Evolutionary conservation across 2,113 vertebrate genomes (phyloP), one percentile per base, ranked within the genome.

Genomic region (Odocoileus virginianus): DNA sequence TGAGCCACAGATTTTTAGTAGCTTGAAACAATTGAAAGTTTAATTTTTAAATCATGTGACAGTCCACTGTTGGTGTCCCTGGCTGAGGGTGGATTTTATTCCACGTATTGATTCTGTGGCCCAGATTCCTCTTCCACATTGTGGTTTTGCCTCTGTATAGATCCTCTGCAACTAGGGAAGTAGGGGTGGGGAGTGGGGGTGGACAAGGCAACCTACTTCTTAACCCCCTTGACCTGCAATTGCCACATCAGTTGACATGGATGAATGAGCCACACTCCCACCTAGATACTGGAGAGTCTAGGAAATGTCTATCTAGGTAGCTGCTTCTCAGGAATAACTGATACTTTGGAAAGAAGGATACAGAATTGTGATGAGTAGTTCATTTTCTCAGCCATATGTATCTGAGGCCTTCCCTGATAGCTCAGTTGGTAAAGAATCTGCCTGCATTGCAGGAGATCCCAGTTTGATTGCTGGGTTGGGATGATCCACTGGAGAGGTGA

Each of bases 101-200:
- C 28, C 11, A 45, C 33, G 2, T 6, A 13, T 23, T 55, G 82
- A 36, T 54, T 60, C 28, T 94, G 61, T 61, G 79, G 30, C n/a
- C 47, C 40, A 11, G 5, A 40, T 45, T 92, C 19, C 27, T 76
- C 55, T 71, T 85, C 55, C 33, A 3, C 27, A 4, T 1, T 50
- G 16, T 50, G 30, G 21, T 33, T 92, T 71, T 47, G 6, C 30
- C 3, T 21, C 21, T 17, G 1, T 55, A 0, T 23, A 83, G 15
- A 21, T 57, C 1, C 19, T 87, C 30, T 58, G 28, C 1, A 19
- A 8, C 23, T n/a, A 50, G 23, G 10, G 4, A 28, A 23, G 84
- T 27, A 15, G 71, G 12, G 10, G 43, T 13, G 0, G 9, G 7
- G 13, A 1, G 11, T 1, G 25, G 36, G 15, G 57, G 7, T 1